Base-by-base conservation (phyloP, 2,888 invertebrate genomes). In the Sialis fuliginosa region DNA sequence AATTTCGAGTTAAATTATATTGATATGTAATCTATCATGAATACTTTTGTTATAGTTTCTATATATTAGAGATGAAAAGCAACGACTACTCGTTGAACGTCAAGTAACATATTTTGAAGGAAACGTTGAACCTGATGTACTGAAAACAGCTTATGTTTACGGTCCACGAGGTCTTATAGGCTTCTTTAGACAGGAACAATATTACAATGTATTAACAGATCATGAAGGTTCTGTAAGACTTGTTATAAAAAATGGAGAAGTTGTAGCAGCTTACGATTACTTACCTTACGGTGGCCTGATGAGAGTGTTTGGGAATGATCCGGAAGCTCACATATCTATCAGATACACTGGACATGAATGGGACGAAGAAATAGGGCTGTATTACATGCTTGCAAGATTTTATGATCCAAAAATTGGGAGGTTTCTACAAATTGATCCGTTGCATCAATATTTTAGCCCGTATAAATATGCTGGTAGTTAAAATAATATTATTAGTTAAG, bases 241-340 rank as follows among this genome's bases (percentile, higher is more conserved):
- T 33, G 50, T 56, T 2, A 49, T 51, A 1, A 47, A 50, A 6
- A 43, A 46, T 5, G 52, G 52, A 1, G 42, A 51, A 45, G 54
- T 55, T 6, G 52, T 56, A 1, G 55, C 55, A 6, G 54, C 52
- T 1, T 56, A 55, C 39, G 54, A 56, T 42, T 56, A 56, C 45
- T 31, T 50, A 10, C 55, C 56, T 0, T 56, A 56, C 39, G 56
- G 56, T 2, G 46, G 48, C 8, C 2, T 49, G 1, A 51, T 54
- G 49, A 43, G 53, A 5, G 8, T 9, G 6, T 56, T 44, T 44
- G 53, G 51, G 6, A 41, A 41, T 2, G 41, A 41, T 41, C 41
- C 41, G 2, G 13, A 41, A n/a, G 41, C 41, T 8, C 50, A 55
- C 9, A 48, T 54, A 5, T 7, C 42, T 0, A 54, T 53, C 45